Conservation (phyloP, 1,140 invertebrate genomes). For the Drosophila ercepeae region DNA sequence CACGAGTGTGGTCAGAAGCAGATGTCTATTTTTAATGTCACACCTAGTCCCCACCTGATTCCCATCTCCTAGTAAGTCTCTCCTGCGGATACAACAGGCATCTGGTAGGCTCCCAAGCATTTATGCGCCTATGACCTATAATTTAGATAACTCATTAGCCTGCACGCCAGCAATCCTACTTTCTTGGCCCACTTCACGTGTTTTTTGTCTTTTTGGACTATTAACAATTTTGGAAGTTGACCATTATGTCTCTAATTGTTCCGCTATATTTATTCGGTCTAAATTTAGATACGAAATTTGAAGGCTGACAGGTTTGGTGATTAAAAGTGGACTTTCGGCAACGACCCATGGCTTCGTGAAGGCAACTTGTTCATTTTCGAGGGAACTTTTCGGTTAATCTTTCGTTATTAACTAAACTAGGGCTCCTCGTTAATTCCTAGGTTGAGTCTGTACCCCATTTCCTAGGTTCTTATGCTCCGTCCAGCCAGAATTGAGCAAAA, state of each 20-base stretch:
- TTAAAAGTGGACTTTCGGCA: constrained; percentile 21
- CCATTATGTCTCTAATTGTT: constrained; percentile 31
- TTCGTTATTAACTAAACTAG: constrained; percentile 18
- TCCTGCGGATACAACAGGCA: not conserved
- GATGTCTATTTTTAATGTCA: no score
- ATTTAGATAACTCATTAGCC: constrained; percentile 40
- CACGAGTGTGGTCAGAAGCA: no score
- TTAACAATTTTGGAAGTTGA: constrained; percentile 1
- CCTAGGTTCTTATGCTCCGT: constrained; percentile 26
- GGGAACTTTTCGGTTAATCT: constrained; percentile 15
- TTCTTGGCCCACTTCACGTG: not conserved
- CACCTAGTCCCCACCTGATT: no score
- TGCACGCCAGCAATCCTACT: not conserved
- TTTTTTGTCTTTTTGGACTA: not conserved
- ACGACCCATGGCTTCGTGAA: constrained; percentile 6
- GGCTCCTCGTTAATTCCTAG: constrained; percentile 13
- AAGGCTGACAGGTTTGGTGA: constrained; percentile 33
- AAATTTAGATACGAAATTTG: constrained; percentile 34
- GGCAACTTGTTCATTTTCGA: constrained; percentile 3
- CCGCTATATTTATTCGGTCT: constrained; percentile 40
- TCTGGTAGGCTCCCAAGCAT: constrained; percentile 35
- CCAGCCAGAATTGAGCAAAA: constrained; percentile 26
- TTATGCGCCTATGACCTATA: constrained; percentile 37
- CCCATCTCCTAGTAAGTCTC: no score
- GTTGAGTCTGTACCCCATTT: constrained; percentile 29